These are phyloP conservation scores for Danionella dracula DNA, from an alignment of 2,797 vertebrate species.

Conservation along the genomic window DNA sequence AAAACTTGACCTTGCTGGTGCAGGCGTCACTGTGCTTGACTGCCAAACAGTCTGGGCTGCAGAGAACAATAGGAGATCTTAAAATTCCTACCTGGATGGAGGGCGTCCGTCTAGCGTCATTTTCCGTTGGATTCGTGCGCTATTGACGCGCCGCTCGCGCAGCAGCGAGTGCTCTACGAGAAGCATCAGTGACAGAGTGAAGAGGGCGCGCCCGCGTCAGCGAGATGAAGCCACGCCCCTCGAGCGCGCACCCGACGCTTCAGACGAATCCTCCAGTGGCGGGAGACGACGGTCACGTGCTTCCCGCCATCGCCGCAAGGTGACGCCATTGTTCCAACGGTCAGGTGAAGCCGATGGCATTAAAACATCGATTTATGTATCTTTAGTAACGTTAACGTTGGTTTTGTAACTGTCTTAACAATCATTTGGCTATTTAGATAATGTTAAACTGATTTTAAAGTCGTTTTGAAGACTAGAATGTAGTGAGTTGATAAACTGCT, in stretches of 20 bases:
- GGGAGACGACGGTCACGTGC: not conserved
- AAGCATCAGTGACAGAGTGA: conserved; percentile 59
- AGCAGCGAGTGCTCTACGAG: conserved; percentile 46
- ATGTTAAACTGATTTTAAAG: no score
- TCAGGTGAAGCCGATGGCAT: no score
- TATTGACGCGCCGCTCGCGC: conserved; percentile 47
- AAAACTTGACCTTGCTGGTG: conserved; percentile 68
- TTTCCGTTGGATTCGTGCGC: conserved; percentile 33
- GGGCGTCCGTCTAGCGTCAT: conserved; percentile 40
- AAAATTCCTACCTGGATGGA: conserved; percentile 55
- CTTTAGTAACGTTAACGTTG: no score
- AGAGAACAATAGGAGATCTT: not conserved
- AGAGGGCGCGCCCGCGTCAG: conserved; percentile 53
- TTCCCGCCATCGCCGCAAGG: not conserved
- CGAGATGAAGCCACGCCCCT: conserved; percentile 69
- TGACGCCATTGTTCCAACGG: not conserved
- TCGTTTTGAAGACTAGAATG: no score
- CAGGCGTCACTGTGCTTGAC: conserved; percentile 29
- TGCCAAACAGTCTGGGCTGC: not conserved
- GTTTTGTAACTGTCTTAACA: no score
- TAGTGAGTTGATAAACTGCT: no score
- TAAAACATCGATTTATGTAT: not conserved
- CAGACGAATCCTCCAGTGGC: not conserved
- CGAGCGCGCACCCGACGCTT: conserved; percentile 12
- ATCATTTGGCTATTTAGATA: no score